Evolutionary conservation across 2,797 vertebrate species (phyloP), one percentile per base, ranked within the genome.

Genomic region (Myotis daubentonii): DNA sequence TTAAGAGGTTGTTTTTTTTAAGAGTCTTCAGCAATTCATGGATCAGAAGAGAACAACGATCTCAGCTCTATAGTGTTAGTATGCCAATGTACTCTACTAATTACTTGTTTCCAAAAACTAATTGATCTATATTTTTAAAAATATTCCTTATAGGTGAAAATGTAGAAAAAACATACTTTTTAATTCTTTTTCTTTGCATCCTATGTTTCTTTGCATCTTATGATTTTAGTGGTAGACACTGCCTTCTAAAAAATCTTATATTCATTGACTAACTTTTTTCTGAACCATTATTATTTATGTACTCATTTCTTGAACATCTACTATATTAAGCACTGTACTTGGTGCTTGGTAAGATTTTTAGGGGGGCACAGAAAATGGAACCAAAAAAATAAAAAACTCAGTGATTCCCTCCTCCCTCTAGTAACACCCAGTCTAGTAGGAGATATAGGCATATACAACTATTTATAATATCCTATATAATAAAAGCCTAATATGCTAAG

Each of bases 91-190:
- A 44, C 25, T 60, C 33, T 70, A 30, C 22, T 85, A 76, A 30
- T 30, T 85, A 76, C 19, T 78, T 62, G 17, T 91, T 89, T 70
- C 41, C 36, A 93, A 83, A 96, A 81, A 36, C 49, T 38, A 80
- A 41, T 28, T 80, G 17, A 71, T 23, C 25, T 55, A 17, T 17
- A 22, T n/a, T 65, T 76, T 65, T 60, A 36, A 49, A 83, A 76
- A 76, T 11, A 2, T 66, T 71, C 74, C 2, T 19, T 85, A 60
- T 55, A 47, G 9, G 65, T 71, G 78, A 93, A 94, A 81, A 66
- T n/a, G 1, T 28, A 25, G 16, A 25, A 12, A 1, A n/a, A 80
- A 71, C 49, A 71, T 16, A 28, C 6, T 28, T 86, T 20, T 38
- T 62, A 12, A 23, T 15, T 2, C 25, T 65, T 38, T 82, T 44